These are phyloP conservation scores for Heterocephalus glaber DNA, from an alignment of 2,113 vertebrate species.

Conservation along the genomic window DNA sequence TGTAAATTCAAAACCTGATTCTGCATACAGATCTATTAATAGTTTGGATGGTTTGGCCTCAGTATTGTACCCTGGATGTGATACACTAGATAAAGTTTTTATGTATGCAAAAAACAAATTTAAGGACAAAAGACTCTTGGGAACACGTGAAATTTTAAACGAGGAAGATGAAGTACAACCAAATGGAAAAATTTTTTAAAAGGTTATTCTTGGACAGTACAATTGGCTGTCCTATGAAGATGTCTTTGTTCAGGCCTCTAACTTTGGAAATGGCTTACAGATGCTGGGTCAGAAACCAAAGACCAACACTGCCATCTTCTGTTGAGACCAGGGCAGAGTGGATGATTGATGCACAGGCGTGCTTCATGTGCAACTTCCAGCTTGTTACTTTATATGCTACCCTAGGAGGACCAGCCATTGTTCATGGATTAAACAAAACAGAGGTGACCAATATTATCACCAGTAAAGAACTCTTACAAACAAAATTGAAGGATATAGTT, in stretches of 20 bases:
- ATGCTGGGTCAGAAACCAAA: conserved; percentile 92
- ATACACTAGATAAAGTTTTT: conserved; percentile 94
- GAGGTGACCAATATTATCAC: conserved; percentile 97
- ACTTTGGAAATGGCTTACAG: conserved; percentile 92
- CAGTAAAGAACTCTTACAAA: conserved; percentile 94
- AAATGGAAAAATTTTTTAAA: conserved; percentile 96
- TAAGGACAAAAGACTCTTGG: conserved; percentile 90
- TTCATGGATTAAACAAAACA: conserved; percentile 93
- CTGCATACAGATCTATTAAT: conserved; percentile 90
- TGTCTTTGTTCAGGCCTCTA: conserved; percentile 85
- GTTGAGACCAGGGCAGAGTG: conserved; percentile 96
- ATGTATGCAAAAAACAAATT: conserved; percentile 88
- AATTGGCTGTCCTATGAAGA: conserved; percentile 93
- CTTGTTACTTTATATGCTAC: conserved; percentile 96
- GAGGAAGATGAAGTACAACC: conserved; percentile 96
- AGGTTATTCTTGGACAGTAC: conserved; percentile 96
- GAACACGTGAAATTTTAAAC: conserved; percentile 93
- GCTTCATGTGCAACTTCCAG: conserved; percentile 96
- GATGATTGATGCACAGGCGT: conserved; percentile 94
- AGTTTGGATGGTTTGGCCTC: conserved; percentile 87
- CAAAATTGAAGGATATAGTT: conserved; percentile 93
- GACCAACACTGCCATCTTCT: conserved; percentile 95
- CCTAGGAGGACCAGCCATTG: conserved; percentile 94
- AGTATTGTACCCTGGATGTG: conserved; percentile 89
- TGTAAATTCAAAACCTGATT: conserved; percentile 85